phyloP scores from a whole-genome alignment of 2,888 invertebrate species.

The Melangyna quadrimaculata region DNA sequence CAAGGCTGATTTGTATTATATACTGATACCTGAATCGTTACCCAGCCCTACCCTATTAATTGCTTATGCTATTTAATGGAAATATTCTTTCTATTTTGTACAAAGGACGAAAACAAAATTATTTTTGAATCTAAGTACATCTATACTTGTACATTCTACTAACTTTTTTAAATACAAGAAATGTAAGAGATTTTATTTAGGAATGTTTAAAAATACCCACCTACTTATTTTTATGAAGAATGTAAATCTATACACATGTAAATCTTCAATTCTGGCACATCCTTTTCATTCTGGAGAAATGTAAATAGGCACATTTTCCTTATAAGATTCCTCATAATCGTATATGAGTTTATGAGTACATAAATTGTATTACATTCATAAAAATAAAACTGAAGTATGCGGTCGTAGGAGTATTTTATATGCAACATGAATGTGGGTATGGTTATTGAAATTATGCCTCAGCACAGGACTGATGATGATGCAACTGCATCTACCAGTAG shows the following conservation, averaged over 20 bases:
- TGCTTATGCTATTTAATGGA: too few species aligned
- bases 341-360: neutral
- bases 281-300: neutral
- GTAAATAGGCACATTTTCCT: neutral
- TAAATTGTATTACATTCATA: constrained; percentile 10
- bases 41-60: too few species aligned
- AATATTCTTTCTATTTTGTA: too few species aligned
- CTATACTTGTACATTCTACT: too few species aligned
- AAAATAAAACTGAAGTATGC: constrained; percentile 15
- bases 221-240: neutral
- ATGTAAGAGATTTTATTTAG: neutral
- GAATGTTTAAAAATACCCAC: neutral
- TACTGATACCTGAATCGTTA: too few species aligned
- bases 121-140: too few species aligned
- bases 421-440: neutral
- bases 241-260: neutral
- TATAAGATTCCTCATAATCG: neutral
- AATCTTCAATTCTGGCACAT: neutral
- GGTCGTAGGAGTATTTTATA: neutral
- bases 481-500: constrained; percentile 45
- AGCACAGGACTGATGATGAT: neutral
- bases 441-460: constrained; percentile 39
- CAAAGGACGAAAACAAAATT: too few species aligned
- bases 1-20: too few species aligned
- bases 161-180: too few species aligned